Conservation (phyloP, 1,140 invertebrate genomes). For the Drosophila bocki region DNA sequence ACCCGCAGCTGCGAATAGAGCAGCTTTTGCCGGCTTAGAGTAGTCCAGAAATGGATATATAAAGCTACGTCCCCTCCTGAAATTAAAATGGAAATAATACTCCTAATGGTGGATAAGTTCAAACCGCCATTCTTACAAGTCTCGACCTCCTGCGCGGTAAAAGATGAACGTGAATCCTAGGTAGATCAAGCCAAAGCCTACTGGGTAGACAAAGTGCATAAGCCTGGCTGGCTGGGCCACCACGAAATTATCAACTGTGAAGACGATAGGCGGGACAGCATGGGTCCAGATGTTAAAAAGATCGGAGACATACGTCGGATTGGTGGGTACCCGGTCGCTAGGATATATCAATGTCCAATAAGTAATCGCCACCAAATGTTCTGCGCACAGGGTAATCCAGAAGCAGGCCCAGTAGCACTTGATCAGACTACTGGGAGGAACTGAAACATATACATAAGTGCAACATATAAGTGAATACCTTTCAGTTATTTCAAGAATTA, state of each 20-base stretch:
- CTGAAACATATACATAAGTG: not conserved
- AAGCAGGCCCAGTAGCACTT: constrained; percentile 56
- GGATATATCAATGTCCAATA: constrained; percentile 51
- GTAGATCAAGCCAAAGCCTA: constrained; percentile 87
- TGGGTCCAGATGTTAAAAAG: constrained; percentile 88
- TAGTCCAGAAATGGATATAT: constrained; percentile 46
- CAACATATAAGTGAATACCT: not conserved
- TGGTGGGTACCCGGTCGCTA: not conserved
- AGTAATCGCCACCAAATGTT: not conserved
- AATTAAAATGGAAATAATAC: not conserved
- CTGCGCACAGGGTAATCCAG: constrained; percentile 34
- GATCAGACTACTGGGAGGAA: not conserved
- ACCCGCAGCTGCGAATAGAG: rapidly evolving
- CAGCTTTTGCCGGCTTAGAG: not conserved
- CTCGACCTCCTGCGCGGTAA: constrained; percentile 88
- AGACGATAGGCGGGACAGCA: constrained; percentile 88
- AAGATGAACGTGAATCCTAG: constrained; percentile 89
- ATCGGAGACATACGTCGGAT: not conserved
- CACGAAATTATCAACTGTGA: constrained; percentile 89
- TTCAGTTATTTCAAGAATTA: constrained; percentile 6
- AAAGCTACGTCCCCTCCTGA: constrained; percentile 25
- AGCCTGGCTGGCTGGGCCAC: constrained; percentile 89
- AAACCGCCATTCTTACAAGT: constrained; percentile 84
- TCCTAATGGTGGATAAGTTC: not conserved
- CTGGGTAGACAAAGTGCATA: constrained; percentile 89